Conservation (phyloP, 2,888 invertebrate genomes). For the Trypoxylon attenuatum region DNA sequence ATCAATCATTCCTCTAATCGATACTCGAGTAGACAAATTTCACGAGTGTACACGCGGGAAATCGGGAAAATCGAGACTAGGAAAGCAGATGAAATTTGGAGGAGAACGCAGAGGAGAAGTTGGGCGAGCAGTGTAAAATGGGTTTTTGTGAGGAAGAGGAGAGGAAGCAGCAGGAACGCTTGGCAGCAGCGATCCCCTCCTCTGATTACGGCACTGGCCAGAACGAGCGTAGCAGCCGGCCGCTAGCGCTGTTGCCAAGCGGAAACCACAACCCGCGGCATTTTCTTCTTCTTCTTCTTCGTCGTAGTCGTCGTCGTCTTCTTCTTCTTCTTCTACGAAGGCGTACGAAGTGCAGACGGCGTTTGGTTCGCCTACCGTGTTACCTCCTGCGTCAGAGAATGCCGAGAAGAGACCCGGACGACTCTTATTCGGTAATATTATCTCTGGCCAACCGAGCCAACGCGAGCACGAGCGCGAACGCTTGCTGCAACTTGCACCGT, state of each 20-base stretch:
- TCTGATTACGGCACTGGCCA: slow-evolving; percentile 51
- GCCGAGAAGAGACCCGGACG: not conserved
- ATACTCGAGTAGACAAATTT: no score
- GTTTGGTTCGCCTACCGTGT: slow-evolving; percentile 30
- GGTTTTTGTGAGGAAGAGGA: slow-evolving; percentile 40
- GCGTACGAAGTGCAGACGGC: slow-evolving; percentile 25
- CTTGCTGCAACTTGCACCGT: no score
- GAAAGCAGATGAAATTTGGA: not conserved
- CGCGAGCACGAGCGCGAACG: no score
- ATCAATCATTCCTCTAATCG: no score
- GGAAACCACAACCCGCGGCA: slow-evolving; percentile 62
- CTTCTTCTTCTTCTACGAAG: slow-evolving; percentile 51
- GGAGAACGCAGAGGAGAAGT: not conserved
- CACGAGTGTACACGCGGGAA: no score
- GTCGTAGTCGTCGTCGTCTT: no score
- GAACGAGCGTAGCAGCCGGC: slow-evolving; percentile 52
- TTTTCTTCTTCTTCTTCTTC: no score
- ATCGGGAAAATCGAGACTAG: no score
- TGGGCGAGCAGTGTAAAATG: not conserved
- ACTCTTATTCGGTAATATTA: slow-evolving; percentile 10
- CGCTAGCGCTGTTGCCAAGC: slow-evolving; percentile 70
- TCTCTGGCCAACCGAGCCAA: not conserved
- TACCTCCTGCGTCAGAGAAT: slow-evolving; percentile 25
- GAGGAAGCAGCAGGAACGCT: slow-evolving; percentile 26
- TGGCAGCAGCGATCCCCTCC: slow-evolving; percentile 35